Conservation (phyloP, 2,797 vertebrate species). For the Gorsachius magnificus region DNA sequence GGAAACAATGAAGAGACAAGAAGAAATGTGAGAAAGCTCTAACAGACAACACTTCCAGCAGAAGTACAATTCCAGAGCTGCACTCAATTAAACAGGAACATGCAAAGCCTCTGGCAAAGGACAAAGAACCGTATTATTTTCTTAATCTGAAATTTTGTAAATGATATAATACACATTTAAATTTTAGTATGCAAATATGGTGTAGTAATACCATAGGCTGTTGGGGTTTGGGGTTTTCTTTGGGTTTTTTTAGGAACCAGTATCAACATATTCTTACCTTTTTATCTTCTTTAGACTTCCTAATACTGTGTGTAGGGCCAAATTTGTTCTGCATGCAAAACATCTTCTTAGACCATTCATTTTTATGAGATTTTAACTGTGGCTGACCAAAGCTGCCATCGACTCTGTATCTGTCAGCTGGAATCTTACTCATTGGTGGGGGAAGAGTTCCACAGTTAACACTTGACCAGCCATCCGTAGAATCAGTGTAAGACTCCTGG, state of each 20-base stretch:
- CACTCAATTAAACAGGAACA: slow-evolving; percentile 15
- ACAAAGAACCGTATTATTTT: not conserved
- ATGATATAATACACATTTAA: not conserved
- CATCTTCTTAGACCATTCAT: slow-evolving; percentile 91
- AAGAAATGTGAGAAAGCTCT: slow-evolving; percentile 49
- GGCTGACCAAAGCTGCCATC: slow-evolving; percentile 82
- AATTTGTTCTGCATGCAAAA: slow-evolving; percentile 83
- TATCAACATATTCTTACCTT: slow-evolving; percentile 77
- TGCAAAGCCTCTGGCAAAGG: not conserved
- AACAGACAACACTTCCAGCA: slow-evolving; percentile 9
- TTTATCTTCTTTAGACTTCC: slow-evolving; percentile 84
- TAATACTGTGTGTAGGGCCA: slow-evolving; percentile 71
- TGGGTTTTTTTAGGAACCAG: not conserved
- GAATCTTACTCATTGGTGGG: slow-evolving; percentile 97
- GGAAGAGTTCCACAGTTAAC: slow-evolving; percentile 96
- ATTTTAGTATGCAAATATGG: not conserved
- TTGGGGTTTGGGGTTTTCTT: not conserved
- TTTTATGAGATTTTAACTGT: slow-evolving; percentile 81
- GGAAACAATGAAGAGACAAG: slow-evolving; percentile 55
- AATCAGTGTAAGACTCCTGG: slow-evolving; percentile 97
- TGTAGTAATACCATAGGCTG: not conserved
- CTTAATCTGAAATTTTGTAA: not conserved
- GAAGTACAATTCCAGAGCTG: slow-evolving; percentile 30
- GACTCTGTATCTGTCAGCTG: slow-evolving; percentile 92
- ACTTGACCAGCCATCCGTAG: slow-evolving; percentile 97